Conservation (phyloP, 2,113 vertebrate genomes). For the Nothoprocta pentlandii region DNA sequence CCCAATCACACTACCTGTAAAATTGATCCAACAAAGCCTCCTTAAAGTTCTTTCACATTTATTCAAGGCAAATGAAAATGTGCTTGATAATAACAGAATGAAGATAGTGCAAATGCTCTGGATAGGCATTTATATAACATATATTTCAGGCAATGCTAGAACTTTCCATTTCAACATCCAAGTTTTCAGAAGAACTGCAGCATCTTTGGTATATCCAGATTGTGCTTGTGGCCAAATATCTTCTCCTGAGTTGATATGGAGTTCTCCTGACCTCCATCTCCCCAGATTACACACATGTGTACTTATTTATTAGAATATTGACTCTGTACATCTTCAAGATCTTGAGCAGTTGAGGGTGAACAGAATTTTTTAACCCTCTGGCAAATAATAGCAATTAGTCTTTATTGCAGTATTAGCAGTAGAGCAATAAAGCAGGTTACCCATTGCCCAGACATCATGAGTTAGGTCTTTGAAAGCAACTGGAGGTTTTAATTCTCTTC, state of each 20-base stretch:
- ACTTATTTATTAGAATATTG: background rate
- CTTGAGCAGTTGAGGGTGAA: background rate
- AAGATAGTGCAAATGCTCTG: background rate
- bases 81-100: background rate
- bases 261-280: background rate
- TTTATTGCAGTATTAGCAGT: background rate
- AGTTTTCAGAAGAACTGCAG: background rate
- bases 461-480: background rate
- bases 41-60: background rate
- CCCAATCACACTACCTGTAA: background rate
- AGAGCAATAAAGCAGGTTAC: background rate
- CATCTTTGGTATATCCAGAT: background rate
- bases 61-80: background rate
- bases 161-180: background rate
- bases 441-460: background rate
- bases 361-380: background rate
- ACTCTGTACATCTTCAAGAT: background rate
- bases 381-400: background rate
- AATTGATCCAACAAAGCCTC: background rate
- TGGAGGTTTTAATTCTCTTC: background rate
- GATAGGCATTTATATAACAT: background rate
- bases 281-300: background rate
- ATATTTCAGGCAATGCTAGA: too few species aligned
- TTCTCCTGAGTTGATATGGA: background rate
- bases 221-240: background rate